Base-by-base conservation (phyloP, 1,140 invertebrate species). In the Ctenoplectra terminalis region DNA sequence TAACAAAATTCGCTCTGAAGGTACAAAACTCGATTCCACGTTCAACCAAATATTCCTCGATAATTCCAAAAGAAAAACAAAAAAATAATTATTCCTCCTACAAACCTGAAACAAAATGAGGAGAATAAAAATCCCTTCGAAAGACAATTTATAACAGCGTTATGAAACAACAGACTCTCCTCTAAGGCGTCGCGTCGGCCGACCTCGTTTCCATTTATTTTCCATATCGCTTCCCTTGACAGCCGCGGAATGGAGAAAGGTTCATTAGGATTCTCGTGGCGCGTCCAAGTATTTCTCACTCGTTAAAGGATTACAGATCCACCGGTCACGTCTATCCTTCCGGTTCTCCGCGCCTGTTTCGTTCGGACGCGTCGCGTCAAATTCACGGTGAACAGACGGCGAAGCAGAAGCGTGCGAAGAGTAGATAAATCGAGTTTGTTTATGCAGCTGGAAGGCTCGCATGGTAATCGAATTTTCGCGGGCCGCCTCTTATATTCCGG, bases 361-460 rank as follows among this genome's bases (percentile, higher is more conserved):
- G 17, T 43, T 56, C 52, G 52, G 1, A 9, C n/a, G 15, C 8
- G 43, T 11, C 20, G 7, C 8, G 43, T 9, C 34, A 5, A 23
- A 37, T 29, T 13, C 40, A 4, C 46, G 3, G 37, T 43, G 58
- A 3, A 6, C 20, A 34, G 8, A 23, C 13, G 6, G 43, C 40
- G 20, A 1, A 31, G 58, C 4, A 40, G 9, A 40, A 40, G 40
- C 40, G 40, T 9, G 8, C 23, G 31, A 13, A 34, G 20, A 31
- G 31, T 6, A 23, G 7, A 29, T 60, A 54, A 80, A 80, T 80
- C 48, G 77, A 73, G 70, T 80, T 80, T 64, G 70, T 54, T 63
- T 63, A 73, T 54, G 69, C 69, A 52, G 23, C 48, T 40, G 67
- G 34, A 63, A 52, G 46, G 26, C 56, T 72, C 34, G 67, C 56